Percentiles rank a stretch among this genome's conserved stretches.
These are phyloP conservation scores for Clarias macrocephalus DNA, from an alignment of 2,113 vertebrate genomes.

Conservation along the genomic window DNA sequence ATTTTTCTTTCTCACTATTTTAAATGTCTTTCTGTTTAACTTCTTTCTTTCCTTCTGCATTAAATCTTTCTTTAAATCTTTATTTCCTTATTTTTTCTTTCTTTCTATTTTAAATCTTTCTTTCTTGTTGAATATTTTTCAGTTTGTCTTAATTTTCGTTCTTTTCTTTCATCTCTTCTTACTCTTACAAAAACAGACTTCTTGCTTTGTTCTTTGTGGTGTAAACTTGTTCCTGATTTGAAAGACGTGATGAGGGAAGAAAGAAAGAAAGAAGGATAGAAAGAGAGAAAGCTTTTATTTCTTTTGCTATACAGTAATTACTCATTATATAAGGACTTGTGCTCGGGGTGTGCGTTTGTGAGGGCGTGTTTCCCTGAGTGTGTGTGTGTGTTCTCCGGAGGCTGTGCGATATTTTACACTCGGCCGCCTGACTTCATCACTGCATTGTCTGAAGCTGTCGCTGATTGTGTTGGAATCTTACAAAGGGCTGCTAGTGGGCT, in stretches of 20 bases:
- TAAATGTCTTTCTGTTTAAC: not conserved
- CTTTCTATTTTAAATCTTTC: no score
- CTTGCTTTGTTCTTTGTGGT: not conserved
- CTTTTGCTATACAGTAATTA: not conserved
- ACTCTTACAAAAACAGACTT: no score
- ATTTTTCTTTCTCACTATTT: not conserved
- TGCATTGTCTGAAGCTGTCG: conserved; percentile 27
- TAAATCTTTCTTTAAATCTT: not conserved
- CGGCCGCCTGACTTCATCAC: conserved; percentile 22
- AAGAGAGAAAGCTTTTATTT: not conserved
- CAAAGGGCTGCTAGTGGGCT: conserved; percentile 20
- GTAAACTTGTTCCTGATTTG: not conserved
- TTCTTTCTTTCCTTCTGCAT: not conserved
- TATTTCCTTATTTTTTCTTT: no score
- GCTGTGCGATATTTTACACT: conserved; percentile 28
- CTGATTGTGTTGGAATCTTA: conserved; percentile 20
- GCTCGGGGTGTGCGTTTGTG: not conserved
- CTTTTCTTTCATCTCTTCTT: no score
- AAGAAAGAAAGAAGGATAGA: not conserved
- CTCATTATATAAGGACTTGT: not conserved
- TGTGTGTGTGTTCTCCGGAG: not conserved
- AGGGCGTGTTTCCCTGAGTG: not conserved
- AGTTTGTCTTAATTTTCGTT: no score
- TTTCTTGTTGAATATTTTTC: no score
- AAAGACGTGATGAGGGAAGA: not conserved